Evolutionary conservation across 2,113 vertebrate genomes (phyloP).

Genomic region (Oreochromis aureus): DNA sequence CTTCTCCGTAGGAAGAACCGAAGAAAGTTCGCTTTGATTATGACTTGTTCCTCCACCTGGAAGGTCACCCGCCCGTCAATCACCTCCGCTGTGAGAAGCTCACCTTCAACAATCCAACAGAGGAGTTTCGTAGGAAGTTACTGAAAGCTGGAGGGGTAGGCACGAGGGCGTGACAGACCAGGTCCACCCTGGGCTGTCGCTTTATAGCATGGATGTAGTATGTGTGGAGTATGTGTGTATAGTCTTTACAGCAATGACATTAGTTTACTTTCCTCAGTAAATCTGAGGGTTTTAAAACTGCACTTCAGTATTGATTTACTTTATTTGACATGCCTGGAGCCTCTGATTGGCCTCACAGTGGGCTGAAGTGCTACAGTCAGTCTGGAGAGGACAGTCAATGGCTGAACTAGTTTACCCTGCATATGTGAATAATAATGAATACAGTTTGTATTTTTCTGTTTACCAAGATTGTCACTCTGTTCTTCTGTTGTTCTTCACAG

Average conservation of each 20-base stretch:
- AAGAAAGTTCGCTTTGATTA: constrained; percentile 98
- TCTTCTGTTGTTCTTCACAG: constrained; percentile 45
- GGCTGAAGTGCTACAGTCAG: not conserved
- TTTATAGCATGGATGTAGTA: accelerated
- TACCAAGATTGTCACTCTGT: accelerated
- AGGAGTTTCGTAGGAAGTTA: constrained; percentile 92
- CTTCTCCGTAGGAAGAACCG: constrained; percentile 85
- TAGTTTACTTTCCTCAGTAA: not conserved
- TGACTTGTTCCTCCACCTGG: constrained; percentile 95
- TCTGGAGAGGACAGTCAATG: not conserved
- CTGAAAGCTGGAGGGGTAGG: constrained; percentile 92
- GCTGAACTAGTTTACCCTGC: not conserved
- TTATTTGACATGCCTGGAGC: not conserved
- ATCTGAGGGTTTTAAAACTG: constrained; percentile 23
- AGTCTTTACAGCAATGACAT: not conserved
- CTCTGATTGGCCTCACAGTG: not conserved
- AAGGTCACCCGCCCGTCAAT: constrained; percentile 97
- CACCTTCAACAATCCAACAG: constrained; percentile 98
- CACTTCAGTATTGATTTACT: constrained; percentile 48
- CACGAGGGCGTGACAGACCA: accelerated
- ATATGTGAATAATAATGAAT: accelerated
- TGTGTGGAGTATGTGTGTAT: not conserved
- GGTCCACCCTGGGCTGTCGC: accelerated
- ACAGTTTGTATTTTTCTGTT: not conserved
- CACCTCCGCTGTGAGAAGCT: constrained; percentile 98